These are phyloP conservation scores for Theonella swinhoei DNA, from an alignment of 37 sponge, comb jelly and placozoan genomes.

Conservation along the genomic window DNA sequence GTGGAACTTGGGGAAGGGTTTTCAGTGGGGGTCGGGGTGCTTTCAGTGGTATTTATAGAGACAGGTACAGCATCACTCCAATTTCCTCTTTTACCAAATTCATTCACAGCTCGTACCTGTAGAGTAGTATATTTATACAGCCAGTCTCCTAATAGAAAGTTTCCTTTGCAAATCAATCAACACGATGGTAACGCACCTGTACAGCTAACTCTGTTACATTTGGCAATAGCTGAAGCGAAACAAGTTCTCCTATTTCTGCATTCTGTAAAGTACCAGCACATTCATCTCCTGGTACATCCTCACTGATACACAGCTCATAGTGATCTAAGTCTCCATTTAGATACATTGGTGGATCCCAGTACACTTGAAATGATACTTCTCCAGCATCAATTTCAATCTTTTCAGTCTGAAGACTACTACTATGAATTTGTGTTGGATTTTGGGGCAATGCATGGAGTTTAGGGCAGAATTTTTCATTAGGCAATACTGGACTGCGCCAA, in stretches of 20 bases:
- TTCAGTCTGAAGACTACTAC: neutral
- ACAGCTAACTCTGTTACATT: too few species aligned
- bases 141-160: neutral
- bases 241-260: too few species aligned
- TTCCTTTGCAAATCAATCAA: too few species aligned
- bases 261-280: too few species aligned
- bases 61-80: constrained; percentile 10
- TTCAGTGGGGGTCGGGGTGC: neutral
- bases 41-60: neutral
- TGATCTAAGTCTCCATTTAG: constrained; percentile 17
- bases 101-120: constrained; percentile 17
- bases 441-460: neutral
- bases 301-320: constrained; percentile 10
- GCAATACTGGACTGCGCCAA: neutral
- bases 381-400: neutral
- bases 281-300: neutral
- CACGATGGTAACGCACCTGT: too few species aligned
- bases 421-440: neutral
- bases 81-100: constrained; percentile 1
- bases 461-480: neutral
- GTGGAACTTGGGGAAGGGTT: neutral
- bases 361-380: neutral
- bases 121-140: neutral
- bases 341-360: constrained; percentile 22
- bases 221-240: too few species aligned